These are phyloP conservation scores for Ceraclea dissimilis DNA, from an alignment of 2,888 invertebrate species.

Conservation along the genomic window DNA sequence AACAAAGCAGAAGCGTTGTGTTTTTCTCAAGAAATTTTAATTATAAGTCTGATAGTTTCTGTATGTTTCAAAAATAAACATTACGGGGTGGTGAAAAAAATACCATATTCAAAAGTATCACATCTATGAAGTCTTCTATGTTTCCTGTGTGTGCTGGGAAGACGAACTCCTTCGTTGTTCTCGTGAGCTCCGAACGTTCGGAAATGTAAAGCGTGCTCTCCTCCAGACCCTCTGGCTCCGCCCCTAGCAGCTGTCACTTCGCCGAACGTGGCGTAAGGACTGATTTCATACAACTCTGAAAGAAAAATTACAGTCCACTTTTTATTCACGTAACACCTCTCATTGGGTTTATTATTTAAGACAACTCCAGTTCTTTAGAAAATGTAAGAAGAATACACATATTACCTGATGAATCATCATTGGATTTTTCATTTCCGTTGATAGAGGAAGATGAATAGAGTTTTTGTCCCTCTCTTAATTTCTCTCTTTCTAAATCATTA, in stretches of 20 bases:
- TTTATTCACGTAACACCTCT: too few species aligned
- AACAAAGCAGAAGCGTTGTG: too few species aligned
- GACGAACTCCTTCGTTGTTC: constrained; percentile 36
- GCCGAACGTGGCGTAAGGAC: constrained; percentile 73
- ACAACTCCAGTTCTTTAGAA: too few species aligned
- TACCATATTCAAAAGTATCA: constrained; percentile 47
- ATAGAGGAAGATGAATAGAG: constrained; percentile 47
- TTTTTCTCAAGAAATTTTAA: too few species aligned
- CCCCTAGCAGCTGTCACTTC: constrained; percentile 43
- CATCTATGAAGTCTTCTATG: constrained; percentile 29
- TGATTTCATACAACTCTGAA: constrained; percentile 70
- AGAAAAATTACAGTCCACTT: too few species aligned
- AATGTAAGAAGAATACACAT: too few species aligned
- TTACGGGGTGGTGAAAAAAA: too few species aligned
- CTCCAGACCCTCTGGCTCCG: constrained; percentile 43
- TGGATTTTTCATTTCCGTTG: constrained; percentile 48
- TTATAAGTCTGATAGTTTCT: too few species aligned
- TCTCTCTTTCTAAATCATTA: constrained; percentile 46
- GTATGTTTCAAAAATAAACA: too few species aligned
- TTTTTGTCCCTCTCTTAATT: constrained; percentile 45
- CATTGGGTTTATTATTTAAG: too few species aligned
- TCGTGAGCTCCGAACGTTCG: constrained; percentile 69
- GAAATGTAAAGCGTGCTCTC: constrained; percentile 71
- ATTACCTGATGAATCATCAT: constrained; percentile 46
- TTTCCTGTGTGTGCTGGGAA: constrained; percentile 35